Base-by-base conservation (phyloP, 2,888 invertebrate genomes). In the Erebia epiphron region DNA sequence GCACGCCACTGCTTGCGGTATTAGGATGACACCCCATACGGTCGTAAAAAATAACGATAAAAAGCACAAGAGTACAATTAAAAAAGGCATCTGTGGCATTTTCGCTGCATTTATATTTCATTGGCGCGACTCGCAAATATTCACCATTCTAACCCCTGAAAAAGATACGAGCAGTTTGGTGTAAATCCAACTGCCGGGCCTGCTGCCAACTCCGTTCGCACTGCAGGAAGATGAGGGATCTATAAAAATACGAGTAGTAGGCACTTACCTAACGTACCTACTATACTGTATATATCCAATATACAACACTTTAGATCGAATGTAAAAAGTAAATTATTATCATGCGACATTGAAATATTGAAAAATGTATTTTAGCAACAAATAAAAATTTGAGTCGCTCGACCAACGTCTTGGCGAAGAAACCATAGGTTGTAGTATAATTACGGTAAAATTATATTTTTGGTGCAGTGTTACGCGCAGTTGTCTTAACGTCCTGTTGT, bases 211-310 rank as follows among this genome's bases (percentile, higher is more conserved):
- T 81, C 77, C 72, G 80, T 83, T 86, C 86, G 84, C 84, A 86
- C 83, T 86, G 87, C 86, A 87, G 83, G 84, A 85, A 85, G 85
- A 86, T 87, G 85, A 83, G 83, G 82, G 80, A 84, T 84, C 83
- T 85, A 83, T 85, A 82, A 82, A 81, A 83, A 81, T 81, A n/a
- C n/a, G n/a, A n/a, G n/a, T n/a, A 81, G 79, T 81, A 82, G 35
- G 35, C 1, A 35, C 35, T 35, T 81, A 46, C 43, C 43, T 46
- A 46, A 46, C 3, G 46, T 46, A 46, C n/a, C n/a, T n/a, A n/a
- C 46, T 79, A 78, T 78, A 76, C 73, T 71, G 74, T 67, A n/a
- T n/a, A n/a, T n/a, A 8, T 49, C 49, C 8, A 62, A 21, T 10
- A 54, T 18, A 21, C 2, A 26, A 26, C 3, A 3, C 26, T 26